Percentiles rank a stretch among this genome's conserved stretches.
Conservation (phyloP, 2,797 vertebrate genomes). For the Hydrocynus forskahlii region DNA sequence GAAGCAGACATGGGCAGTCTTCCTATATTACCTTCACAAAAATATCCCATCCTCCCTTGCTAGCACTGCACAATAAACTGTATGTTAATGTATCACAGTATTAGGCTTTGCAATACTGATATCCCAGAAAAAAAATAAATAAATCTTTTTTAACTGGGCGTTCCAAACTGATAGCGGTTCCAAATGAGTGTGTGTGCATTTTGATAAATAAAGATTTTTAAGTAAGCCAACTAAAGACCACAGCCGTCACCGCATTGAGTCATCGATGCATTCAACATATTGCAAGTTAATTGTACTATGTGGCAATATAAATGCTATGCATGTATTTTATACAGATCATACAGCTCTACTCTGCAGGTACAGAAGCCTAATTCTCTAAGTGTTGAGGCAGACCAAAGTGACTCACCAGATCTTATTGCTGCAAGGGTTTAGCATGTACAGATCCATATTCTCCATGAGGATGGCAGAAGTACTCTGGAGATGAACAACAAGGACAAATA, state of each 20-base stretch:
- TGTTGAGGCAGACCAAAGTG: not conserved
- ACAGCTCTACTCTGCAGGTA: not conserved
- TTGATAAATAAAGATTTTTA: conserved; percentile 37
- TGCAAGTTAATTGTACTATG: not conserved
- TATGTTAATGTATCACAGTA: too few species aligned
- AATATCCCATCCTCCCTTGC: too few species aligned
- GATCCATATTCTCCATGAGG: conserved; percentile 98
- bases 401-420: conserved; percentile 98
- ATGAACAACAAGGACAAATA: not conserved
- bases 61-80: too few species aligned
- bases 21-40: too few species aligned
- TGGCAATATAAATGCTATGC: not conserved
- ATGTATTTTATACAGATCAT: not conserved
- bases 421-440: conserved; percentile 99
- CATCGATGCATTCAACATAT: not conserved
- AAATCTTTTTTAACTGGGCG: too few species aligned
- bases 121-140: too few species aligned
- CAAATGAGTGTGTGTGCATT: not conserved
- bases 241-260: too few species aligned
- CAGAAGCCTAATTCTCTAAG: not conserved
- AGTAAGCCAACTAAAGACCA: not conserved
- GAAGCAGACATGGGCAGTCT: too few species aligned
- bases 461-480: conserved; percentile 95
- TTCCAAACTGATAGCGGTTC: too few species aligned
- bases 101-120: too few species aligned